Conservation (phyloP, 2,888 invertebrate genomes). For the Rhopalosiphum nymphaeae region DNA sequence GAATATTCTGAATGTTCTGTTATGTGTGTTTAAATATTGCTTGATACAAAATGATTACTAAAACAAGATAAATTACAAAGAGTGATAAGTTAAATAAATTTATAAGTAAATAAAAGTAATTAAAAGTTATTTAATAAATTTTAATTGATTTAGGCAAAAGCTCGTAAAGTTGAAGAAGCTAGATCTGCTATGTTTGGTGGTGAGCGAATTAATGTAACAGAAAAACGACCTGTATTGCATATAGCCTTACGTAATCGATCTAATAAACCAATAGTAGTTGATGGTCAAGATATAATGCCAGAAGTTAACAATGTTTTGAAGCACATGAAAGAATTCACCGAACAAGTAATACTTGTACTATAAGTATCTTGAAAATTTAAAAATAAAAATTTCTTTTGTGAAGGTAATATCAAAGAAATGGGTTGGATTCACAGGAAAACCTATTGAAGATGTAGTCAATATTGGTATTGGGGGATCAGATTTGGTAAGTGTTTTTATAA, state of each 20-base stretch:
- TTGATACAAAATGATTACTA: neutral
- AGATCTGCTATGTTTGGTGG: conserved; percentile 93
- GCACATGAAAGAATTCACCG: conserved; percentile 95
- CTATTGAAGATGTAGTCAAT: conserved; percentile 97
- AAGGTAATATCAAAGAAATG: conserved; percentile 74
- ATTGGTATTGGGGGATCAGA: conserved; percentile 99
- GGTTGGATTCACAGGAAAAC: conserved; percentile 88
- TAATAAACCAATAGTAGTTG: conserved; percentile 83
- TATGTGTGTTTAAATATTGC: neutral
- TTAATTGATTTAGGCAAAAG: conserved; percentile 73
- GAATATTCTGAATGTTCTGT: neutral
- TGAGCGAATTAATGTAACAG: conserved; percentile 97
- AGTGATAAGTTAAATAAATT: neutral
- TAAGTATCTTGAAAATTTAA: conserved; percentile 4
- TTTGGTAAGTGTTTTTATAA: conserved; percentile 74
- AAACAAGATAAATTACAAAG: neutral
- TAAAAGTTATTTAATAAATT: neutral
- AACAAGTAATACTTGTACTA: conserved; percentile 73
- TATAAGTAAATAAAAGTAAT: neutral
- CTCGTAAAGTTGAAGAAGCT: conserved; percentile 85
- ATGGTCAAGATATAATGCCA: conserved; percentile 91
- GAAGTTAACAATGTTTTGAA: conserved; percentile 90
- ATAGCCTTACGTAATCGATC: conserved; percentile 90
- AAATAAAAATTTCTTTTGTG: conserved; percentile 48
- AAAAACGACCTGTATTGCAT: conserved; percentile 95